Evolutionary conservation across 92 coral and sea anemone species (phyloP).

Genomic region (Phymanthus crucifer): DNA sequence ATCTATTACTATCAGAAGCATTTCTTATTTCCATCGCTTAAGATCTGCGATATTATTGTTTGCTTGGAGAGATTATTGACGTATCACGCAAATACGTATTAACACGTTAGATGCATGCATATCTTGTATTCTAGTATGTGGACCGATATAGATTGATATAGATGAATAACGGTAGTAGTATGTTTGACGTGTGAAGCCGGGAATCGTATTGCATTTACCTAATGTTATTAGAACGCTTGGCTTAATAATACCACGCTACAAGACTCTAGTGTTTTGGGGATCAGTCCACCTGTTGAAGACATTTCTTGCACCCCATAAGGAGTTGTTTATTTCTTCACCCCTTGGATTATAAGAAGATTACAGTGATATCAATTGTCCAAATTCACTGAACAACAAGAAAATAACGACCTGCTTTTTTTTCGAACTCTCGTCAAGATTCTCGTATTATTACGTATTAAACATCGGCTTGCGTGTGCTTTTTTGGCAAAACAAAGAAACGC

Average conservation of each 20-base stretch:
- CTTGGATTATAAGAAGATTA: background rate
- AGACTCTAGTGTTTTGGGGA: background rate
- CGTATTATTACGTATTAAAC: background rate
- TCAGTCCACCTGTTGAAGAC: conserved; percentile 6
- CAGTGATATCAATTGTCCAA: background rate
- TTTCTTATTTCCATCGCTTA: conserved; percentile 4
- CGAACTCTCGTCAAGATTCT: background rate
- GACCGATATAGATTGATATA: background rate
- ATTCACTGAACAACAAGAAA: background rate
- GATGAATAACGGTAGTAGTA: too few relatives aligned
- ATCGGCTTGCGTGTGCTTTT: background rate
- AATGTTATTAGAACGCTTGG: conserved; percentile 5
- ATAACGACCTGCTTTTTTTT: conserved; percentile 1
- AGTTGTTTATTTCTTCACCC: background rate
- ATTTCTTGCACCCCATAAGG: background rate
- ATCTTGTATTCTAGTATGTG: background rate
- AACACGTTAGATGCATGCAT: background rate
- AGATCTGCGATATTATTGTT: background rate
- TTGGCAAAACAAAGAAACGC: background rate
- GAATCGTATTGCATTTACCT: background rate
- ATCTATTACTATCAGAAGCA: background rate
- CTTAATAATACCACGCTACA: conserved; percentile 1
- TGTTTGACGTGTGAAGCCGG: too few relatives aligned
- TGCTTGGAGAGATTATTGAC: background rate
- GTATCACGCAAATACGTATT: background rate